Percentiles rank a stretch among this genome's conserved stretches.
Conservation (phyloP, 2,113 vertebrate species). For the Vulpes vulpes region DNA sequence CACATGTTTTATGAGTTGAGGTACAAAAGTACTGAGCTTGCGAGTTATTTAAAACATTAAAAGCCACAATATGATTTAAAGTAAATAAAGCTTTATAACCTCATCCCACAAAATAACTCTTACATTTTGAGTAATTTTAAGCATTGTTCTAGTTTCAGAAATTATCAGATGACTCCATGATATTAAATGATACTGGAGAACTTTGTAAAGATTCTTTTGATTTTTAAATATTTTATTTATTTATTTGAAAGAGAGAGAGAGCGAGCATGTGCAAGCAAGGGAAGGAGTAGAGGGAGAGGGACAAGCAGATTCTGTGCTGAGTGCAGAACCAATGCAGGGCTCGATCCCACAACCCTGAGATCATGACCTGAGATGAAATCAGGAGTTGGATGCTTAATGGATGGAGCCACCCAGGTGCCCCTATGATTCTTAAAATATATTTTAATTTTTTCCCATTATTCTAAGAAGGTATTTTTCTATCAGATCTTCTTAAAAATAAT, state of each 20-base stretch:
- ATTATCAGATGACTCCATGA: not conserved
- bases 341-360: not conserved
- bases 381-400: not conserved
- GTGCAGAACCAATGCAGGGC: not conserved
- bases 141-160: not conserved
- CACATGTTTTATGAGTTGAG: not conserved
- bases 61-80: constrained; percentile 44
- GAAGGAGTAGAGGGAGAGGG: not conserved
- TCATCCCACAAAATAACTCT: constrained; percentile 39
- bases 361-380: not conserved
- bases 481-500: not conserved
- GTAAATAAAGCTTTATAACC: constrained; percentile 49
- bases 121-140: constrained; percentile 15
- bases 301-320: not conserved
- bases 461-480: not conserved
- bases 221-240: not conserved
- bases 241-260: not conserved
- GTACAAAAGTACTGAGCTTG: not conserved
- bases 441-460: constrained; percentile 12
- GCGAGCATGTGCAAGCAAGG: not conserved
- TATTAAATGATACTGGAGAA: not conserved
- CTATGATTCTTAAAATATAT: not conserved
- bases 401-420: not conserved
- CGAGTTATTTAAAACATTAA: constrained; percentile 52
- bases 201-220: not conserved